Base-by-base conservation (phyloP, 2,888 invertebrate genomes). In the Drosophila austrosaltans region DNA sequence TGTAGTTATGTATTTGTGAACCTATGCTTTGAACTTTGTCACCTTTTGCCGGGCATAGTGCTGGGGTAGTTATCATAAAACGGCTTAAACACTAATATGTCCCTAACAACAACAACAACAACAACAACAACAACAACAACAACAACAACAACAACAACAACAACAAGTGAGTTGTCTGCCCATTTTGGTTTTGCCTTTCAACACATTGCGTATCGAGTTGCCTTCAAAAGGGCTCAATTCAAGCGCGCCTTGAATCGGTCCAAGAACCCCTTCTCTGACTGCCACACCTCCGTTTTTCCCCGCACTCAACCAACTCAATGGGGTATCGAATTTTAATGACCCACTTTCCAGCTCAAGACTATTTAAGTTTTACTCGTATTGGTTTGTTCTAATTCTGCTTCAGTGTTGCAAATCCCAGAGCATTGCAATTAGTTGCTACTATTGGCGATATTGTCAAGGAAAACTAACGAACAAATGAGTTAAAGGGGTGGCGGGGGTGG, bases 271-370 rank as follows among this genome's bases (percentile, higher is more conserved):
- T 25, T 48, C 83, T 66, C 69, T 80, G 76, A 78, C 76, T 85
- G 42, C 32, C 30, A 22, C 48, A 53, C 32, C 30, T 48, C 48
- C 20, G 22, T 10, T 16, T 16, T 16, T 10, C 48, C 22, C 48
- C 48, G 48, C 53, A 69, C 6, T 44, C 44, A n/a, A 53, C 53
- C 53, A 22, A 22, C 53, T 44, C 69, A 63, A 36, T 53, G 69
- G 69, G 74, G 85, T 84, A 86, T 86, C 85, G 70, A 76, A 85
- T 90, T 91, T 89, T 89, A 89, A 90, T 91, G 91, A 90, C 91
- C 91, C 89, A 90, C 85, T 89, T 90, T 87, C 69, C 66, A 70
- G 78, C 89, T 81, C 79, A 90, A 87, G 78, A 87, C 85, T 87
- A 71, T 88, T 89, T 90, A 89, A 84, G 72, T 87, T 77, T 57